Evolutionary conservation across 2,888 invertebrate species (phyloP), one percentile per base, ranked within the genome.

Genomic region (Dynastes maya): DNA sequence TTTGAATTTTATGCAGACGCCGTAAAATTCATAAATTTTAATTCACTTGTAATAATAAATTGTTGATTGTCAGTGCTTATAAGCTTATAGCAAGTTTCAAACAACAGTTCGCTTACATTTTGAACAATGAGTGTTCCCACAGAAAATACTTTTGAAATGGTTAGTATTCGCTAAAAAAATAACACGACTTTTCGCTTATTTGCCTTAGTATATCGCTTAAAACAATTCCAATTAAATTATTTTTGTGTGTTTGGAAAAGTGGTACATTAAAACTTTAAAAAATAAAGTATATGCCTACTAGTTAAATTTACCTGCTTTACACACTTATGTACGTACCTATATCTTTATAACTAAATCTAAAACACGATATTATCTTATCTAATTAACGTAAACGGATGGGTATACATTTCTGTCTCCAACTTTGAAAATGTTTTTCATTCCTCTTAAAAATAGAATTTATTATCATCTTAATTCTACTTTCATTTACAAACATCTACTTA

Each of bases 1-100:
- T 74, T 74, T 61, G 27, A 11, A 45, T 40, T 63, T 45, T 45
- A 45, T 74, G 61, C 63, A 61, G 49, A 61, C 61, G 72, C 45
- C 27, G 40, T 63, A 11, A 1, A 53, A 45, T 61, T 27, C 40
- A 5, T 16, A 40, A 61, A 40, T 29, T 61, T 74, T 74, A 8
- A 58, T 29, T 58, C 22, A 45, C 8, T 11, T 37, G 32, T 45
- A 58, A 37, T 40, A 22, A 49, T 40, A 49, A 27, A 49, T 22
- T 11, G 9, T 27, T 29, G 45, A 11, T 71, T 6, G 2, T 71
- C 40, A 51, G 68, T 68, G 68, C 29, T 51, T 51, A 63, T 29
- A 63, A 63, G 1, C 13, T 68, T 68, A 11, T 51, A 27, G 32
- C 9, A 63, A 32, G 9, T 4, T 68, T 68, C 22, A 2, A n/a